Evolutionary conservation across 2,797 vertebrate species (phyloP), one percentile per base, ranked within the genome.

Genomic region (Acanthurus tractus): DNA sequence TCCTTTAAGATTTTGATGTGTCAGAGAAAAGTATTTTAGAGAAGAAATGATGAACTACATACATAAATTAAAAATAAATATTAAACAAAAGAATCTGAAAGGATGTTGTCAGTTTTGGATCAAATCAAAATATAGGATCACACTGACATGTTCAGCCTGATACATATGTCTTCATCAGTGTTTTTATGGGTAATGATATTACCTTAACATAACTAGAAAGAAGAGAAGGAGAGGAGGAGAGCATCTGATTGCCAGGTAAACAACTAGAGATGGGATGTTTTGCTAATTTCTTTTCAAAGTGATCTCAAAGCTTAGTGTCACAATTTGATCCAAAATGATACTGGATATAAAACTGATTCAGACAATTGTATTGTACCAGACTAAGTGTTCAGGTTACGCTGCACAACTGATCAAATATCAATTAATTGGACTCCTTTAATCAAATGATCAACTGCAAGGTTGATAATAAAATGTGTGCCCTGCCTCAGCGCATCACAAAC

Each of bases 121-220:
- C 36, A 70, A 62, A 66, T 22, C 63, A 65, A 82, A 76, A 56
- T 46, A 78, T 44, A 44, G 44, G 50, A 61, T 55, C 56, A 75
- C 68, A 68, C 45, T 13, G 14, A 25, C 45, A 45, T 46, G 42
- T 67, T 61, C 63, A 58, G 53, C 34, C 52, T 69, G 56, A 38
- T 55, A 57, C 53, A 40, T 36, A 25, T 72, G 52, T 48, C 70
- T 52, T 68, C 20, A 53, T 71, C 55, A 66, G 12, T 63, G 62
- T 70, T 66, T 34, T 55, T 62, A 49, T 57, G 9, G 53, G 44
- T 78, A 13, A 77, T 77, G 67, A 34, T 9, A 40, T 9, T 22
- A 49, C 29, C 42, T 74, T 72, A 40, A 57, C 58, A 42, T 71
- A 46, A 61, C 8, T 0, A 6, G 25, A 1, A 40, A 20, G 44